Evolutionary conservation across 1,140 invertebrate species (phyloP), one percentile per base, ranked within the genome.

Genomic region (Galendromus occidentalis): DNA sequence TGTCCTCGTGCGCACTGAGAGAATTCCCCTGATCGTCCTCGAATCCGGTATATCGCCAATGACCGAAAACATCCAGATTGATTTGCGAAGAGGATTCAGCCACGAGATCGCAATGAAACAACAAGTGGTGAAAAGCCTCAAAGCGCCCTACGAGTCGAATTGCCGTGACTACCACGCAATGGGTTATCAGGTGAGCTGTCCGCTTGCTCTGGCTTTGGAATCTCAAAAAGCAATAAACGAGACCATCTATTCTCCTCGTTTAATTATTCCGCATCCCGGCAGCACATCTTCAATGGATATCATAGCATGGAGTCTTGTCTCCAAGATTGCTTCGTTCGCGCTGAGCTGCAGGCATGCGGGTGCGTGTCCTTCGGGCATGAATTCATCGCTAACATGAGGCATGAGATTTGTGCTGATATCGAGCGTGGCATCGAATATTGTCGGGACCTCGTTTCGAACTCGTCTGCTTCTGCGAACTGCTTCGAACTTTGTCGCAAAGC

Each of bases 281-380:
- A 59, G 14, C 2, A 20, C 14, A 29, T 59, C 20, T 29, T 29
- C 22, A 22, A 22, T 4, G 51, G 51, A 17, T 20, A 20, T 9
- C 51, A 59, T 9, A 59, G 25, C 25, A 59, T 59, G 51, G 51
- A 59, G 20, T 59, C 51, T 22, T 59, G 51, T 25, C 51, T 59
- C 9, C 51, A 18, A 5, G 51, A 59, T 4, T 59, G 51, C 20
- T 17, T 59, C 14, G 33, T 59, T 9, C 33, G 25, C 2, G 22
- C 33, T 4, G 51, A 59, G 51, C 12, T 59, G 22, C 17, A 59
- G 25, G 33, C 33, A 14, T 59, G 51, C 51, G 33, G 22, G 4
- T 59, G 51, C 22, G 25, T 59, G 51, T 59, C 51, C 1, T 59
- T 29, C 22, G 51, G 51, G 6, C 14, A 59, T 22, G 51, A 59